Conservation (phyloP, 2,113 vertebrate species). For the Spea multiplicata region DNA sequence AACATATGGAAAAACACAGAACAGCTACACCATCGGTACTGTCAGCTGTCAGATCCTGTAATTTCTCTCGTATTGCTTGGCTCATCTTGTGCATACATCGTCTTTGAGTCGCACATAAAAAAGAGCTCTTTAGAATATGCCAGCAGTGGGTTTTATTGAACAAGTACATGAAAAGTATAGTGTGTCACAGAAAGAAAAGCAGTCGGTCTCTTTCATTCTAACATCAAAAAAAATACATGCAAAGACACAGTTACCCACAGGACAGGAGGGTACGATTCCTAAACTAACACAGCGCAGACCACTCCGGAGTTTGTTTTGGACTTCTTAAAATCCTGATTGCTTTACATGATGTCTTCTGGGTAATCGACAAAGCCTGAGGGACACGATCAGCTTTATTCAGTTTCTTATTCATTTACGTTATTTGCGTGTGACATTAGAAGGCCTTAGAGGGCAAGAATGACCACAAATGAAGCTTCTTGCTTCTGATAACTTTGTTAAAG, state of each 20-base stretch:
- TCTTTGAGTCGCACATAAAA: constrained; percentile 41
- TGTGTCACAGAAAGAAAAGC: constrained; percentile 43
- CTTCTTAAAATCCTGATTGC: not conserved
- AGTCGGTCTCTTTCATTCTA: constrained; percentile 37
- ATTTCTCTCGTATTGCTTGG: constrained; percentile 46
- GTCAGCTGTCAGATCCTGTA: constrained; percentile 34
- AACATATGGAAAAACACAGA: constrained; percentile 9
- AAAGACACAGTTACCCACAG: constrained; percentile 23
- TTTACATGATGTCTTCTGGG: not conserved
- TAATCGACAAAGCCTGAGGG: not conserved
- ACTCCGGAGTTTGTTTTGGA: not conserved
- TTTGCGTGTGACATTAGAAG: too few relatives aligned
- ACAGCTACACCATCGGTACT: constrained; percentile 12
- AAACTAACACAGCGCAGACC: constrained; percentile 10
- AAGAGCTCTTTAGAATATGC: constrained; percentile 38
- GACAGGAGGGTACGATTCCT: constrained; percentile 27
- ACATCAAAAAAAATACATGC: constrained; percentile 39
- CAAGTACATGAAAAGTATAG: constrained; percentile 34
- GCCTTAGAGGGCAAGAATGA: too few relatives aligned
- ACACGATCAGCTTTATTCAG: too few relatives aligned
- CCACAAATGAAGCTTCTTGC: too few relatives aligned
- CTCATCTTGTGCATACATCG: constrained; percentile 43
- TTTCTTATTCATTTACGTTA: too few relatives aligned
- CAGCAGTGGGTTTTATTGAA: constrained; percentile 43
- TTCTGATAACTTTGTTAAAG: too few relatives aligned